Percentiles rank a stretch among this genome's conserved stretches.
phyloP scores from a whole-genome alignment of 2,888 invertebrate genomes.

The Lamellibrachia columna region DNA sequence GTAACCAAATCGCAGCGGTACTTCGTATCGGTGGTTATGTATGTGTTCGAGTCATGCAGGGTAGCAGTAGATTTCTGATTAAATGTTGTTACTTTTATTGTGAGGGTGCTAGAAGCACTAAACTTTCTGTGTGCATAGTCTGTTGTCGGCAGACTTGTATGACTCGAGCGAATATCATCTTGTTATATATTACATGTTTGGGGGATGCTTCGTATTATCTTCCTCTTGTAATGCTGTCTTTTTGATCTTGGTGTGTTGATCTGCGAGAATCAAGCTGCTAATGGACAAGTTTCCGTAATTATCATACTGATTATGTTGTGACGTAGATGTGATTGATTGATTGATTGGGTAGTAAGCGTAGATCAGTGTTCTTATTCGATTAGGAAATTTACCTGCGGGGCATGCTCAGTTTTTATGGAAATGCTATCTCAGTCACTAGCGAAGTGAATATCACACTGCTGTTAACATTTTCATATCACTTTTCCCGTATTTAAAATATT shows the following conservation, averaged over 20 bases:
- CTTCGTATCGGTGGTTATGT: background rate
- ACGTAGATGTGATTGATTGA: background rate
- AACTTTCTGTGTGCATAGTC: background rate
- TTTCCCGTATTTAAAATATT: background rate
- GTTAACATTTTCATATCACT: background rate
- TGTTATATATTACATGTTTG: background rate
- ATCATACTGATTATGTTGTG: background rate
- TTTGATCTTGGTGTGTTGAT: background rate
- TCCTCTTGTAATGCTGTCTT: background rate
- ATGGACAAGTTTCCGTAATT: background rate
- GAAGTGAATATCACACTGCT: background rate
- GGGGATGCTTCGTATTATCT: background rate
- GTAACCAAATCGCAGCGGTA: background rate
- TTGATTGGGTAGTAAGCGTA: background rate
- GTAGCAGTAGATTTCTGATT: conserved; percentile 8
- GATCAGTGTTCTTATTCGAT: background rate
- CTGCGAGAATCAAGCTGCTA: background rate
- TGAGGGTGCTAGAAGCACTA: background rate
- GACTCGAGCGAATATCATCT: background rate
- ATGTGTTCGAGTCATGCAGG: background rate
- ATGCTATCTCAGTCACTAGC: background rate
- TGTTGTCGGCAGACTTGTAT: background rate
- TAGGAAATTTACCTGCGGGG: background rate
- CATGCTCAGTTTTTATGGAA: conserved; percentile 12
- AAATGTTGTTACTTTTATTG: background rate